Evolutionary conservation across 2,888 invertebrate species (phyloP), one percentile per base, ranked within the genome.

Genomic region (Allolobophora icterica): DNA sequence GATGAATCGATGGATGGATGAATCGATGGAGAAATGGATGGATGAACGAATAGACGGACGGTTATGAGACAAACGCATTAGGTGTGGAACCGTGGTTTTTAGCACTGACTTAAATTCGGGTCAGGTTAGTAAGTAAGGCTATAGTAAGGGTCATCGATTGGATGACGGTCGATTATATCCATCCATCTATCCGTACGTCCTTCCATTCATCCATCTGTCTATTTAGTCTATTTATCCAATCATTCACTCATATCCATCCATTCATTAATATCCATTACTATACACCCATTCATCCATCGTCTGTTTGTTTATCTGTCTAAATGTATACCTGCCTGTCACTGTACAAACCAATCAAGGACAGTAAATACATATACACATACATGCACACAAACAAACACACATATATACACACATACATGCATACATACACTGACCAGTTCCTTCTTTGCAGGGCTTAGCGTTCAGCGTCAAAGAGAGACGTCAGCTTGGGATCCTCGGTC

Each of bases 391-490:
- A n/a, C n/a, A n/a, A n/a, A n/a, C n/a, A n/a, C n/a, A 42, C 13
- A 42, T 15, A 42, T 17, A 42, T 42, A 13, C 13, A n/a, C n/a
- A n/a, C n/a, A n/a, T 42, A 42, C 42, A 42, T 17, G 13, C 42
- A 42, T 42, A 42, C 42, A 42, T 15, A 42, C 42, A 42, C n/a
- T 2, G 8, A 71, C n/a, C 19, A n/a, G 11, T n/a, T 13, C 0
- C 30, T 71, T 4, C 71, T 71, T 17, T 71, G 96, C 96, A 99
- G 99, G 99, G 99, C 87, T 97, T 99, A 97, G 98, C 98, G 24
- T 99, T 99, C 95, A 97, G 97, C 0, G 96, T 98, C 92, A 97
- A 98, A 95, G 99, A 99, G 96, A 97, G 99, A 11, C 99, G 99
- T 96, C 96, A 97, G 71, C 96, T 99, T 93, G 99, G 99, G 91